Percentiles rank a stretch among this genome's conserved stretches.
Conservation (phyloP, 2,797 vertebrate genomes). For the Octomys mimax region DNA sequence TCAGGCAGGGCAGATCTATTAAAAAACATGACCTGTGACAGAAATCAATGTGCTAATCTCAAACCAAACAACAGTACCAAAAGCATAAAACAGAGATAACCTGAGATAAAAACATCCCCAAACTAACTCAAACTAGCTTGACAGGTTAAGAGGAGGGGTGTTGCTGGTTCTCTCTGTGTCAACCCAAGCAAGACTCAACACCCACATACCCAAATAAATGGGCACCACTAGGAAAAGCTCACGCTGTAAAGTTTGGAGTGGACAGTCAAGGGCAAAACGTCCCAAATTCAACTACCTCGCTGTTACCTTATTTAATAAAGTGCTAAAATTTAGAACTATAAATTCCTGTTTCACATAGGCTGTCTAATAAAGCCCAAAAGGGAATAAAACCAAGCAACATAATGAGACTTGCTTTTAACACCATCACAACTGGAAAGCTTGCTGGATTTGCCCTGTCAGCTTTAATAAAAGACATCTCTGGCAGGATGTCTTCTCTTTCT, state of each 20-base stretch:
- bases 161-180: constrained; percentile 43
- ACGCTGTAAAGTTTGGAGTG: constrained; percentile 53
- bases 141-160: constrained; percentile 64
- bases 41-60: constrained; percentile 91
- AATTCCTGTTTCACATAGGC: constrained; percentile 61
- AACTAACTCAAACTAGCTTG: constrained; percentile 78
- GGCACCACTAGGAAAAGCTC: constrained; percentile 61
- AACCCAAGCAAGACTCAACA: constrained; percentile 61
- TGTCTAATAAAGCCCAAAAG: constrained; percentile 72
- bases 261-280: constrained; percentile 48
- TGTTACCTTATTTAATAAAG: constrained; percentile 14
- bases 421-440: constrained; percentile 71
- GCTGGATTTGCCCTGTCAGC: constrained; percentile 82
- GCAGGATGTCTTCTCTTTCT: constrained; percentile 67
- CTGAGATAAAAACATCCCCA: constrained; percentile 85
- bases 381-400: constrained; percentile 71
- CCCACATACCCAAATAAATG: constrained; percentile 71
- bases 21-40: constrained; percentile 90
- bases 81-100: constrained; percentile 86
- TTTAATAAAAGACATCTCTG: constrained; percentile 79
- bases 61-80: constrained; percentile 89
- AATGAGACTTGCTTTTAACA: constrained; percentile 82
- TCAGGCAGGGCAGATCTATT: constrained; percentile 86
- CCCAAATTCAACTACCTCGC: constrained; percentile 59
- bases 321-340: constrained; percentile 78